These are phyloP conservation scores for Microcebus murinus DNA, from an alignment of 2,113 vertebrate species.

Conservation along the genomic window DNA sequence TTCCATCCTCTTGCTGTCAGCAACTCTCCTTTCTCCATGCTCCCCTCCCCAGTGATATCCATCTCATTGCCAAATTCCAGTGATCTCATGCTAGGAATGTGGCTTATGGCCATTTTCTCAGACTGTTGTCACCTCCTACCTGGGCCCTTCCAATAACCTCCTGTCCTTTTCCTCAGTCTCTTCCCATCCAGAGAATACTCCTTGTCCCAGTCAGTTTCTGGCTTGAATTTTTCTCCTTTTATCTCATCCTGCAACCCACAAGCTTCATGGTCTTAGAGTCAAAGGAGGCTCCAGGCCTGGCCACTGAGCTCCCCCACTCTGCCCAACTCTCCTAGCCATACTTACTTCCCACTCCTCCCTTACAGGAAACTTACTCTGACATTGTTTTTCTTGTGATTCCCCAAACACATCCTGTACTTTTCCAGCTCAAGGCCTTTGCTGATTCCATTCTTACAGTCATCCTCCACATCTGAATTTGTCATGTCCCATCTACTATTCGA, in stretches of 20 bases:
- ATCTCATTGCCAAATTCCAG: background rate
- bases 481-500: background rate
- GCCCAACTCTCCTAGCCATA: background rate
- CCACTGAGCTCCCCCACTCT: background rate
- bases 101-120: background rate
- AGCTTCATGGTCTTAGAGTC: background rate
- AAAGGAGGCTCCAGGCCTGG: background rate
- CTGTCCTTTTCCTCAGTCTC: background rate
- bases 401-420: slow-evolving; percentile 69
- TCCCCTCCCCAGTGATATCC: background rate
- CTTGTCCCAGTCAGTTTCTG: background rate
- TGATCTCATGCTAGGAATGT: background rate
- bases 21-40: background rate
- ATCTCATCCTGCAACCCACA: background rate
- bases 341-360: background rate
- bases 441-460: slow-evolving; percentile 31
- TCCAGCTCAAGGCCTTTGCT: slow-evolving; percentile 50
- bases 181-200: background rate
- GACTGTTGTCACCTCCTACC: background rate
- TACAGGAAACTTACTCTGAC: slow-evolving; percentile 31
- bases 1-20: background rate
- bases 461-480: slow-evolving; percentile 46
- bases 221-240: background rate
- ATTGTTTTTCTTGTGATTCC: slow-evolving; percentile 51
- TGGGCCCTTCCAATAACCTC: background rate